Base-by-base conservation (phyloP, 2,797 vertebrate genomes). In the Enteromius fasciolatus region DNA sequence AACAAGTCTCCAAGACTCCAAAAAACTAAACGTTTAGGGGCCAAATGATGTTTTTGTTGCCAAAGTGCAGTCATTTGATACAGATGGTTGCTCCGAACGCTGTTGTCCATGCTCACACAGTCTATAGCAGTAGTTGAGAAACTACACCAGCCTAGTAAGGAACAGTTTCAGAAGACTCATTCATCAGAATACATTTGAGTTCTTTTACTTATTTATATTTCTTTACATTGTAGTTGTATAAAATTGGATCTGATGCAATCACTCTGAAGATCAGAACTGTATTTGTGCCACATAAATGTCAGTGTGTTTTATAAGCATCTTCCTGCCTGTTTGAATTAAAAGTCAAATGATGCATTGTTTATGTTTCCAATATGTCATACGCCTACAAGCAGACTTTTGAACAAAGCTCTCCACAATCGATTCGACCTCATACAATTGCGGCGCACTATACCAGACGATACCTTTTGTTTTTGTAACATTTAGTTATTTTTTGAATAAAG, bases 51-150 rank as follows among this genome's bases (percentile, higher is more conserved):
- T 31, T 64, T 59, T 44, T 14, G 1, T 41, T 39, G 8, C 4
- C 33, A 41, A 75, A 74, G n/a, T 76, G 54, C 33, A 41, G 23
- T 75, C 14, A 57, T 76, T 61, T 25, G 4, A 76, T 76, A 44
- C 52, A 61, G 39, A 28, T 46, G 15, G 36, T 44, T 20, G 8
- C 41, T 63, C 5, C 1, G 25, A 48, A 31, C 0, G 1, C 25
- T 31, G 39, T 61, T 74, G 54, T 28, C 15, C 10, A 44, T 1
- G 5, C 10, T 63, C 8, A 25, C 15, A 25, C 4, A 46, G 1
- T 46, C 57, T 76, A 46, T 20, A 14, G 8, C 33, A 63, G 54
- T 25, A 25, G 15, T 59, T 57, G 2, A 41, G n/a, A 63, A 14
- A 41, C 23, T 20, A 44, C 36, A n/a, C 31, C 18, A 39, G 10